Conservation (phyloP, 2,888 invertebrate species). For the Sylvicola cinctus region DNA sequence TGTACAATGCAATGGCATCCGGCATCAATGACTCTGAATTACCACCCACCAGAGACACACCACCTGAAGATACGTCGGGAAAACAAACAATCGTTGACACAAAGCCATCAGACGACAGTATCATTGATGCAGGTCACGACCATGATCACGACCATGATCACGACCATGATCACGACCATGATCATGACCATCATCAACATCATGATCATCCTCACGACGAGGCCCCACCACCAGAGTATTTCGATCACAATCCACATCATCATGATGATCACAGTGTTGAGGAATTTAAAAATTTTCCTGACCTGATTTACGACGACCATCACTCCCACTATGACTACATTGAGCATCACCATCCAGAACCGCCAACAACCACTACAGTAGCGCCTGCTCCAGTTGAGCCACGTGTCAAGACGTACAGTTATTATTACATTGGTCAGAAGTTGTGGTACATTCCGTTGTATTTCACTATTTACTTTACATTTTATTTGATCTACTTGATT, state of each 20-base stretch:
- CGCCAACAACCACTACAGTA: constrained; percentile 16
- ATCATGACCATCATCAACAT: constrained; percentile 17
- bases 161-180: constrained; percentile 14
- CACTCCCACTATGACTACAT: constrained; percentile 13
- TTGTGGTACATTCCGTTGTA: constrained; percentile 50
- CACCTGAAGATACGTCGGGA: background rate
- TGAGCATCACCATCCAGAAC: constrained; percentile 10
- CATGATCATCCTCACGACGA: constrained; percentile 3
- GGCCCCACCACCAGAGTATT: background rate
- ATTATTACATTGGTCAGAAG: constrained; percentile 46
- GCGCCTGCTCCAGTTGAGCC: constrained; percentile 15
- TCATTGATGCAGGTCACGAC: background rate
- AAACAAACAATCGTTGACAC: too few relatives aligned
- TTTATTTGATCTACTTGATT: constrained; percentile 42
- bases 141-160: constrained; percentile 8
- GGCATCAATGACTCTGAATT: too few relatives aligned
- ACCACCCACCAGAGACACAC: too few relatives aligned
- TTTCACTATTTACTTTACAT: constrained; percentile 38
- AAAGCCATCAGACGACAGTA: too few relatives aligned
- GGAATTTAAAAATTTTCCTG: too few relatives aligned
- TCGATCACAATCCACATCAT: background rate
- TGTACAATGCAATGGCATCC: too few relatives aligned
- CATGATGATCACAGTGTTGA: constrained; percentile 11
- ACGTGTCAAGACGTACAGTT: constrained; percentile 37
- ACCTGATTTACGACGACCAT: constrained; percentile 10